Percentiles rank a stretch among this genome's conserved stretches.
Conservation (phyloP, 2,797 vertebrate genomes). For the Gobio occitaniae region DNA sequence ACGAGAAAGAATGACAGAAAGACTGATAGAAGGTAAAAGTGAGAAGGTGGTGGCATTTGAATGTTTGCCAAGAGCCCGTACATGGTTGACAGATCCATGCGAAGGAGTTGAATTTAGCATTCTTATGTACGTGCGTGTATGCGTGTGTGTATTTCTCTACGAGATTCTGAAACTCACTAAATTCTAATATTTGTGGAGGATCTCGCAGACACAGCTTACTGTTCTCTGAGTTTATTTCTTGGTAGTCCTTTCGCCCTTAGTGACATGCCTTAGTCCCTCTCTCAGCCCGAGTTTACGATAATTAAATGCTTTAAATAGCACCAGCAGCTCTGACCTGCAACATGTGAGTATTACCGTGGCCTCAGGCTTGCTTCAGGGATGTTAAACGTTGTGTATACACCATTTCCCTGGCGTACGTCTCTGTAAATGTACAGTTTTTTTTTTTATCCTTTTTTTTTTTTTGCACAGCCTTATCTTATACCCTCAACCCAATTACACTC, state of each 20-base stretch:
- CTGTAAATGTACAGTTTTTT: background rate
- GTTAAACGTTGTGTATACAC: background rate
- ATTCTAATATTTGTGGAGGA: conserved; percentile 29
- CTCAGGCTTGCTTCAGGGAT: conserved; percentile 5
- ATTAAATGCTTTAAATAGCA: conserved; percentile 17
- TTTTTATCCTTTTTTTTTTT: background rate
- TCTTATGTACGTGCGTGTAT: background rate
- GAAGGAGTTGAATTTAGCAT: conserved; percentile 23
- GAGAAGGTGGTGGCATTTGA: conserved; percentile 49
- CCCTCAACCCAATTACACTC: conserved; percentile 26
- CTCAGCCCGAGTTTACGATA: background rate
- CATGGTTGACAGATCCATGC: conserved; percentile 30
- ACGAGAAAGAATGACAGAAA: conserved; percentile 33
- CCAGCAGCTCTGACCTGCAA: conserved; percentile 27
- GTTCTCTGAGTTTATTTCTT: conserved; percentile 14
- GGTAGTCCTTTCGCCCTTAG: conserved; percentile 18
- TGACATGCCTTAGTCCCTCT: conserved; percentile 15
- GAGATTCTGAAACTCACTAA: background rate
- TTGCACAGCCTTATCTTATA: conserved; percentile 6
- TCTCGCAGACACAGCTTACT: conserved; percentile 1
- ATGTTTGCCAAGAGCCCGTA: conserved; percentile 34
- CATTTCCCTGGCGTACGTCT: background rate
- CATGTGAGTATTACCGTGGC: conserved; percentile 2
- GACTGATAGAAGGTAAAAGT: conserved; percentile 45
- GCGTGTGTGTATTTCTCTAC: background rate